Percentiles rank a stretch among this genome's conserved stretches.
Conservation (phyloP, 2,113 vertebrate genomes). For the Eptesicus fuscus region DNA sequence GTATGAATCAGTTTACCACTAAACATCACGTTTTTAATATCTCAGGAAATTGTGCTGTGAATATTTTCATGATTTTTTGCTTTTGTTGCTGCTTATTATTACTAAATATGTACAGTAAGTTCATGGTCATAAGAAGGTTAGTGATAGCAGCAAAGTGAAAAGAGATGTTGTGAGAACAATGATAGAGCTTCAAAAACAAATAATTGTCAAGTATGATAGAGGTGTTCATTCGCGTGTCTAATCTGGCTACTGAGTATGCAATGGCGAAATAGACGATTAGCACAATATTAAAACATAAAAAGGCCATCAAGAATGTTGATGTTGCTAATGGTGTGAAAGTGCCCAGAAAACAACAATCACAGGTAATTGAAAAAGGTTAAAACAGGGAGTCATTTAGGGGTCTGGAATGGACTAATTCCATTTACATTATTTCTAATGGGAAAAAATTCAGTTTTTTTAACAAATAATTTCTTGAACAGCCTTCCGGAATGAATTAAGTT, state of each 20-base stretch:
- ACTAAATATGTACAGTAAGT: not conserved
- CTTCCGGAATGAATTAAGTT: not conserved
- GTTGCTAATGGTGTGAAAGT: not conserved
- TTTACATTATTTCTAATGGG: not conserved
- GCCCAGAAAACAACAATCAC: not conserved
- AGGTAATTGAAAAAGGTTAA: not conserved
- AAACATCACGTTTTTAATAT: not conserved
- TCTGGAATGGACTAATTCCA: not conserved
- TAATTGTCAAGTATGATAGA: not conserved
- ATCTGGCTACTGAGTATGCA: not conserved
- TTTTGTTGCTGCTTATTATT: not conserved
- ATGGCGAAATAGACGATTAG: not conserved
- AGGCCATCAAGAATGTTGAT: not conserved
- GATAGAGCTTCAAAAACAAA: not conserved
- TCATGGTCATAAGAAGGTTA: not conserved
- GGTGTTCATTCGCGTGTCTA: not conserved
- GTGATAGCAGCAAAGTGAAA: not conserved
- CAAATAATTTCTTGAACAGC: not conserved
- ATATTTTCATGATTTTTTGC: not conserved
- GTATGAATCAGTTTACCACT: not conserved
- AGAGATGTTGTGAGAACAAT: not conserved
- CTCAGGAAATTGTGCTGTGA: not conserved
- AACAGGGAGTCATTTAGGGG: not conserved
- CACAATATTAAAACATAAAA: not conserved
- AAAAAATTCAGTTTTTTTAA: not conserved